Evolutionary conservation across 2,888 invertebrate genomes (phyloP).

Genomic region (Pseudococcus viburni): DNA sequence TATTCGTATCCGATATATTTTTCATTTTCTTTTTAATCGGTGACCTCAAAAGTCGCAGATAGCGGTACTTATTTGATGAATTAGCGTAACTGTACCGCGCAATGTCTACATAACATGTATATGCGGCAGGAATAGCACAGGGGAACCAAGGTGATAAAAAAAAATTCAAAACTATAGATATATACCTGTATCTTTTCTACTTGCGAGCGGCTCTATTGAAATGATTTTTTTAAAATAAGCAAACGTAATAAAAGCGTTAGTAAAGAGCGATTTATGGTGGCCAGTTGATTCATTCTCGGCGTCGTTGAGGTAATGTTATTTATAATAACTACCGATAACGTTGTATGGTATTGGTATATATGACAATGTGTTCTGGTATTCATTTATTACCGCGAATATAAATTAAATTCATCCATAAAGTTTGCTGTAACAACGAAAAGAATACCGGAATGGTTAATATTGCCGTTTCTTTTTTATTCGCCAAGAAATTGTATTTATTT

Average conservation of each 20-base stretch:
- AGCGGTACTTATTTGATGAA: slow-evolving; percentile 37
- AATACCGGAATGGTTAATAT: not conserved
- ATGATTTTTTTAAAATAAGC: slow-evolving; percentile 10
- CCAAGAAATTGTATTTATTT: slow-evolving; percentile 31
- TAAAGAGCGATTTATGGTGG: slow-evolving; percentile 35
- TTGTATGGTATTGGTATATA: not conserved
- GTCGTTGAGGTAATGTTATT: slow-evolving; percentile 34
- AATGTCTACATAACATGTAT: not conserved
- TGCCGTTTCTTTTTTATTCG: slow-evolving; percentile 26
- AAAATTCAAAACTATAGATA: not conserved
- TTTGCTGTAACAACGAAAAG: slow-evolving; percentile 9
- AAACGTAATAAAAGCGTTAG: slow-evolving; percentile 41
- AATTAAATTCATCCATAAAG: slow-evolving; percentile 40
- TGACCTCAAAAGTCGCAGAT: slow-evolving; percentile 39
- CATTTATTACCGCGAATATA: slow-evolving; percentile 34
- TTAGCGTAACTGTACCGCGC: slow-evolving; percentile 15
- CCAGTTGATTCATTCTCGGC: slow-evolving; percentile 35
- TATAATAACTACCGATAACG: slow-evolving; percentile 49
- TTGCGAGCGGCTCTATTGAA: not conserved
- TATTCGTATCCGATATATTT: slow-evolving; percentile 2
- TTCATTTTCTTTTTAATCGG: slow-evolving; percentile 34
- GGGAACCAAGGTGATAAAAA: slow-evolving; percentile 20
- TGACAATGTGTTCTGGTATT: slow-evolving; percentile 32
- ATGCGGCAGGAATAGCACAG: not conserved
- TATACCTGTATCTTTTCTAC: too few species aligned